Base-by-base conservation (phyloP, 2,888 invertebrate genomes). In the Tolmerus cingulatus region DNA sequence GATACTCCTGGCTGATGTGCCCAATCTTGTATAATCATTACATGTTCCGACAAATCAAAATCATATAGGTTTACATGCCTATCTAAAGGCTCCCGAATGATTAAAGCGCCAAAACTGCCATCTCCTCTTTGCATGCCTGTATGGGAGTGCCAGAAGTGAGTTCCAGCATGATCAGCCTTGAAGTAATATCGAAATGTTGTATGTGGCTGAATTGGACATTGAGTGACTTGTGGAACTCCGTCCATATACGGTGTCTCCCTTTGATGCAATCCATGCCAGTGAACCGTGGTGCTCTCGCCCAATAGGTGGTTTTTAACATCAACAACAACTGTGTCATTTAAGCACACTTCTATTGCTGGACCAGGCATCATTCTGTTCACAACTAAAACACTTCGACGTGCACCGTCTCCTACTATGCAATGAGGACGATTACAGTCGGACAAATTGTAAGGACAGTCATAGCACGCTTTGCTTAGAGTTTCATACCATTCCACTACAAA, bases 261-360 rank as follows among this genome's bases (percentile, higher is more conserved):
- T 92, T 97, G 97, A 90, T 97, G 97, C 90, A 96, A 95, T 0
- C 98, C 98, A 90, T 98, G 98, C 98, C 98, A 98, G 91, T 98
- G 98, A 27, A 98, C 95, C 0, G 96, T 95, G 0, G 97, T 97
- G 30, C 96, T 96, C 91, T 97, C 97, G 0, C 96, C 95, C 90
- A 95, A 94, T 91, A 98, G 91, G 88, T 94, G 94, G 91, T 98
- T 98, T 89, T 95, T 94, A 8, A 98, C 96, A 90, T 97, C 97
- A 0, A 97, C 97, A 37, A 96, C 94, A 3, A 98, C 93, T 40
- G 95, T 94, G 91, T 98, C 98, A n/a, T 96, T 96, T 90, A 96
- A 94, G 91, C 98, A 98, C 0, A 98, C 97, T 94, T 97, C 96
- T 86, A 98, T 95, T 0, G 95, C 92, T 0, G 98, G 98, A 74